These are phyloP conservation scores for Cydia pomonella DNA, from an alignment of 1,140 invertebrate genomes.

Conservation along the genomic window DNA sequence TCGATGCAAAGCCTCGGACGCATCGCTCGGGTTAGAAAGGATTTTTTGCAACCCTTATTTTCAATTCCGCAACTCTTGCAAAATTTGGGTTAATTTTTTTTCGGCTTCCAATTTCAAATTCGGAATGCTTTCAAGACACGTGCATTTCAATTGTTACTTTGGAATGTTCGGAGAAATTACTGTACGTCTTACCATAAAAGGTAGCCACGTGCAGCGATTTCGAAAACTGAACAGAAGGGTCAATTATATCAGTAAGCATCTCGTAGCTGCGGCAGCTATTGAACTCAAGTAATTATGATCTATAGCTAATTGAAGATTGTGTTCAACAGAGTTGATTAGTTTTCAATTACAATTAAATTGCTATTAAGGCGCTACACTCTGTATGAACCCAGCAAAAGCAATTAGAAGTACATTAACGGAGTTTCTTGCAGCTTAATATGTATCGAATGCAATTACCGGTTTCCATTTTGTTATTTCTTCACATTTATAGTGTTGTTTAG, in stretches of 20 bases:
- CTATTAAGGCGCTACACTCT: constrained; percentile 45
- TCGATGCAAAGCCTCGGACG: constrained; percentile 57
- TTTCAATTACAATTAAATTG: constrained; percentile 57
- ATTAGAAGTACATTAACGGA: constrained; percentile 46
- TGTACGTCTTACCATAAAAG: constrained; percentile 30
- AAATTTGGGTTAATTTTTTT: constrained; percentile 76
- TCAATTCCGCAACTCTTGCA: constrained; percentile 78
- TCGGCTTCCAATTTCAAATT: constrained; percentile 50
- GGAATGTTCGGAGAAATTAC: constrained; percentile 34
- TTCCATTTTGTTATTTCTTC: constrained; percentile 16
- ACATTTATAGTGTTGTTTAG: neutral
- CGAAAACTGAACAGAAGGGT: constrained; percentile 30
- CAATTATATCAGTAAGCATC: constrained; percentile 37
- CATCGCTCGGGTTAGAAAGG: constrained; percentile 71
- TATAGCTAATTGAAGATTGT: constrained; percentile 54
- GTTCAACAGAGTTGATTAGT: constrained; percentile 49
- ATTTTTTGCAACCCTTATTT: constrained; percentile 78
- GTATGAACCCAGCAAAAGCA: constrained; percentile 45
- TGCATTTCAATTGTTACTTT: constrained; percentile 60
- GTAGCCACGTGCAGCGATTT: constrained; percentile 41
- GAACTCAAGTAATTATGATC: constrained; percentile 42
- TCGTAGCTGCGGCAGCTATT: constrained; percentile 34
- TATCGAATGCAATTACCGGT: constrained; percentile 35
- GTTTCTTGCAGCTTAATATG: constrained; percentile 42
- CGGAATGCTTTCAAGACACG: constrained; percentile 52